Conservation (phyloP, 2,888 invertebrate species). For the Drosophila borborema region DNA sequence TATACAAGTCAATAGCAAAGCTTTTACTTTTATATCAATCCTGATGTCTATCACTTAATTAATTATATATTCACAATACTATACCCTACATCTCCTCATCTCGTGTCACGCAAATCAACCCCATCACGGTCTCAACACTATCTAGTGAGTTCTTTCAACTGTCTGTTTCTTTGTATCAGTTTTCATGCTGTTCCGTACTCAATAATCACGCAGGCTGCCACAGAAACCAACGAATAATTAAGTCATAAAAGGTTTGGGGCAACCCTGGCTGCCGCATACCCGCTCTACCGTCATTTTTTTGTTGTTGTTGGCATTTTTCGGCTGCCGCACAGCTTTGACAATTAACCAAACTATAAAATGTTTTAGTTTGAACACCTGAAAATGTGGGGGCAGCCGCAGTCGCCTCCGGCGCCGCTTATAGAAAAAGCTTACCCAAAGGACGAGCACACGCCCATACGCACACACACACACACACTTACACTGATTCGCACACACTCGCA, state of each 20-base stretch:
- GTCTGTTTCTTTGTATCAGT: constrained; percentile 11
- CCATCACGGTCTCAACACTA: background rate
- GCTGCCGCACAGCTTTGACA: constrained; percentile 68
- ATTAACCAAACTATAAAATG: constrained; percentile 80
- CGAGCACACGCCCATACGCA: constrained; percentile 29
- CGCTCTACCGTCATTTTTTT: constrained; percentile 2
- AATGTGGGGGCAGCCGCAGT: constrained; percentile 40
- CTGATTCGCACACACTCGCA: constrained; percentile 12
- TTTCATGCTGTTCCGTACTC: constrained; percentile 29
- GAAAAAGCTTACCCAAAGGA: constrained; percentile 59
- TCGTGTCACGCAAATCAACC: constrained; percentile 6
- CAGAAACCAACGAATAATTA: constrained; percentile 77
- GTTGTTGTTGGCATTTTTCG: constrained; percentile 15
- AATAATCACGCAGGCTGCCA: constrained; percentile 56
- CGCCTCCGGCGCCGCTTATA: constrained; percentile 25
- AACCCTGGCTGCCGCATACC: background rate
- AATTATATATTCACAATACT: too few relatives aligned
- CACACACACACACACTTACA: constrained; percentile 18
- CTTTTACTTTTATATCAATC: too few relatives aligned
- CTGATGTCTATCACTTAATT: background rate
- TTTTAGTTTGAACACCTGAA: constrained; percentile 79
- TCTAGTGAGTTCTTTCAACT: background rate
- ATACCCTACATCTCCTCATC: background rate
- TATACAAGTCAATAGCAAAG: too few relatives aligned
- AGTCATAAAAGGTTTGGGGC: constrained; percentile 73